Evolutionary conservation across 2,888 invertebrate genomes (phyloP).

Genomic region (Mechanitis mazaeus): DNA sequence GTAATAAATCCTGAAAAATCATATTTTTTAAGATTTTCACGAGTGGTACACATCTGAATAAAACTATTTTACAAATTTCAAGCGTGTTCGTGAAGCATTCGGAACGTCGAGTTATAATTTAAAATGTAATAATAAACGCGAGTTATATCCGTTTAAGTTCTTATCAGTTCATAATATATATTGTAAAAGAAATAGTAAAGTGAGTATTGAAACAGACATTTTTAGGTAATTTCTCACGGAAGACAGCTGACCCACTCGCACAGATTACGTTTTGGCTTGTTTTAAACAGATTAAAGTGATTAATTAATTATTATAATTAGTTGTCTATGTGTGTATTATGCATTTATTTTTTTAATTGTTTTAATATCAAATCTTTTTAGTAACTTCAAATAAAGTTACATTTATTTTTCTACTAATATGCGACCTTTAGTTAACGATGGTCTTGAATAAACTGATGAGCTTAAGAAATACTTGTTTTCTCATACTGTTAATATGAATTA

Average conservation of each 20-base stretch:
- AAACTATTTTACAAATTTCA: too few relatives aligned
- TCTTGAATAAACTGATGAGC: not conserved
- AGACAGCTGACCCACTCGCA: slow-evolving; percentile 59
- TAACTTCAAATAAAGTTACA: too few relatives aligned
- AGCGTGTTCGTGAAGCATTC: too few relatives aligned
- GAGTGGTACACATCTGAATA: too few relatives aligned
- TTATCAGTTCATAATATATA: slow-evolving; percentile 13
- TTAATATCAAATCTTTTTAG: too few relatives aligned
- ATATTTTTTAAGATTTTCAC: too few relatives aligned
- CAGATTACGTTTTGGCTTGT: slow-evolving; percentile 35
- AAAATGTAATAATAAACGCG: too few relatives aligned
- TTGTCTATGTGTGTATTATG: not conserved
- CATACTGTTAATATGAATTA: not conserved
- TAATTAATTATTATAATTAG: not conserved
- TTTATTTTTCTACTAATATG: not conserved
- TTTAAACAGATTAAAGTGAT: slow-evolving; percentile 5
- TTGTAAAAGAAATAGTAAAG: slow-evolving; percentile 15
- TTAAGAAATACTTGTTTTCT: slow-evolving; percentile 1
- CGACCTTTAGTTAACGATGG: not conserved
- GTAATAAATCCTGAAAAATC: too few relatives aligned
- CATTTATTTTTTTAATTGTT: too few relatives aligned
- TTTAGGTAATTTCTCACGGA: slow-evolving; percentile 61
- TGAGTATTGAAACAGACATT: slow-evolving; percentile 43
- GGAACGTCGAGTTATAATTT: too few relatives aligned
- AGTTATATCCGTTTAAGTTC: too few relatives aligned